These are phyloP conservation scores for Caenorhabditis sp. DNA, from an alignment of 2,888 invertebrate species.

Conservation along the genomic window DNA sequence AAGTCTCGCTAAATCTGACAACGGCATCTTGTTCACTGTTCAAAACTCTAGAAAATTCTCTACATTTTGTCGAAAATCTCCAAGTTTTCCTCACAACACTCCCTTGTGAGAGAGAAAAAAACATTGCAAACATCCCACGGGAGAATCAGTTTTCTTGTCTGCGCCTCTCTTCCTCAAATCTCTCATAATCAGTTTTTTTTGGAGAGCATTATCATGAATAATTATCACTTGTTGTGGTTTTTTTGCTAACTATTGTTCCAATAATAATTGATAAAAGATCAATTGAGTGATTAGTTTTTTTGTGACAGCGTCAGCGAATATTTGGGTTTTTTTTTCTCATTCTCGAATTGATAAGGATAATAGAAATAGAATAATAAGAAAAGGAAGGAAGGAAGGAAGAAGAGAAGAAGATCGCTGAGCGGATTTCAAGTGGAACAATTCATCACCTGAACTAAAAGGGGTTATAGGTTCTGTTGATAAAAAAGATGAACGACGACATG, in stretches of 20 bases:
- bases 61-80: too few relatives aligned
- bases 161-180: too few relatives aligned
- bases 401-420: background rate
- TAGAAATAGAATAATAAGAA: background rate
- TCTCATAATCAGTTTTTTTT: too few relatives aligned
- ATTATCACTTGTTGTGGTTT: too few relatives aligned
- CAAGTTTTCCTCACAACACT: too few relatives aligned
- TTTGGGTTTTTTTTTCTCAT: background rate
- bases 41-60: too few relatives aligned
- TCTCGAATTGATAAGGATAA: conserved; percentile 2
- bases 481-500: background rate
- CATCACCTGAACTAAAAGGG: background rate
- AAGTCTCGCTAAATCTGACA: too few relatives aligned
- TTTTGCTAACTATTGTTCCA: background rate
- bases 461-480: background rate
- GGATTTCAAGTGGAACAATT: conserved; percentile 6
- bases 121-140: too few relatives aligned
- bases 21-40: too few relatives aligned
- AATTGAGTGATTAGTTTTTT: conserved; percentile 2
- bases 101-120: too few relatives aligned
- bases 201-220: too few relatives aligned
- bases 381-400: background rate
- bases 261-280: conserved; percentile 1
- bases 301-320: background rate
- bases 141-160: too few relatives aligned